Conservation (phyloP, 2,113 vertebrate genomes). For the Podarcis muralis region DNA sequence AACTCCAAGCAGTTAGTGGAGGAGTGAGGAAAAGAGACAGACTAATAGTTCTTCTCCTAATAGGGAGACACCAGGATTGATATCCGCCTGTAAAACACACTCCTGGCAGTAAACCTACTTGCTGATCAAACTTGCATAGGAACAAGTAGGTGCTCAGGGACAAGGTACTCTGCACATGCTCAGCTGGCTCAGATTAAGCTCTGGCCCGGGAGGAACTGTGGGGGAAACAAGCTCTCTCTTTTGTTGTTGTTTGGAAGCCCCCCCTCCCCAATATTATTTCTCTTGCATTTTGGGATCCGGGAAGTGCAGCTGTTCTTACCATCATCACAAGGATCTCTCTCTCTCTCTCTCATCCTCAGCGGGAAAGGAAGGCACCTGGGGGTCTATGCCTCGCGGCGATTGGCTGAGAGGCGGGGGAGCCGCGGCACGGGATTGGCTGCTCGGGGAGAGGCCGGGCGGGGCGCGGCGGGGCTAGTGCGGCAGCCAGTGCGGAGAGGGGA, state of each 20-base stretch:
- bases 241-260: background rate
- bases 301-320: background rate
- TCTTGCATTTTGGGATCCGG: background rate
- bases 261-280: background rate
- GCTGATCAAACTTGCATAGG: background rate
- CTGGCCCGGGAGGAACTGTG: too few relatives aligned
- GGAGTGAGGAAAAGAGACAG: too few relatives aligned
- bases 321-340: background rate
- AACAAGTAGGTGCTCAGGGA: background rate
- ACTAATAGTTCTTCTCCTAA: background rate
- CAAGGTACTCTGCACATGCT: background rate
- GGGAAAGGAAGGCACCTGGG: background rate
- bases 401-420: constrained; percentile 37
- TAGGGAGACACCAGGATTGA: too few relatives aligned
- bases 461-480: constrained; percentile 39
- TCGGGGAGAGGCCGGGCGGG: constrained; percentile 41
- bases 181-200: background rate
- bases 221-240: background rate
- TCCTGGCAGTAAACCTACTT: background rate
- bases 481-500: constrained; percentile 42
- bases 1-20: background rate
- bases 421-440: constrained; percentile 18
- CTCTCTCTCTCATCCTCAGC: background rate
- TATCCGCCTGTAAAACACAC: background rate
- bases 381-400: constrained; percentile 16